These are phyloP conservation scores for Apteryx owenii DNA, from an alignment of 2,113 vertebrate genomes.

Conservation along the genomic window DNA sequence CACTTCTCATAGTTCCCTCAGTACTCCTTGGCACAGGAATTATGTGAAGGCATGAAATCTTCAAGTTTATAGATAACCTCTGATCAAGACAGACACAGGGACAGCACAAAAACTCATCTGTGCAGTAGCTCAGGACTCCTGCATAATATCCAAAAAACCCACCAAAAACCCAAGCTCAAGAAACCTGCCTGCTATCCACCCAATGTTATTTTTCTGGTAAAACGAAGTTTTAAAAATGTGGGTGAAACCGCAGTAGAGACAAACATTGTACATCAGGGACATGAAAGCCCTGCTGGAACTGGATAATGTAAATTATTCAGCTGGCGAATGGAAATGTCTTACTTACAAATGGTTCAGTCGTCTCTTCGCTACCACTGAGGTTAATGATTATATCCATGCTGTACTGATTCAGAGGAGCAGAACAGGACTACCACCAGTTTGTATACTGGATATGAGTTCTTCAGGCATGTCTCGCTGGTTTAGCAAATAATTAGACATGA, in stretches of 20 bases:
- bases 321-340: not conserved
- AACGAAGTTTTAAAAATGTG: not conserved
- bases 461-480: not conserved
- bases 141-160: not conserved
- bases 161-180: not conserved
- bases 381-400: not conserved
- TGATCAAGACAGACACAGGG: not conserved
- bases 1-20: not conserved
- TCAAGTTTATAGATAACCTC: not conserved
- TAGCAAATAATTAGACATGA: not conserved
- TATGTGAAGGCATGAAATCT: accelerated
- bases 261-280: not conserved
- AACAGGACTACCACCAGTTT: not conserved
- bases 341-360: not conserved
- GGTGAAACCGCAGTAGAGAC: not conserved
- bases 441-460: not conserved
- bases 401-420: not conserved
- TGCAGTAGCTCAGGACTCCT: not conserved
- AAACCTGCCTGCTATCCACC: not conserved
- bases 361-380: not conserved
- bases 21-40: not conserved
- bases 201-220: not conserved
- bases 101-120: not conserved
- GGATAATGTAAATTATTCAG: not conserved
- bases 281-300: not conserved